These are phyloP conservation scores for Crepidodera aurea DNA, from an alignment of 2,888 invertebrate genomes.

Conservation along the genomic window DNA sequence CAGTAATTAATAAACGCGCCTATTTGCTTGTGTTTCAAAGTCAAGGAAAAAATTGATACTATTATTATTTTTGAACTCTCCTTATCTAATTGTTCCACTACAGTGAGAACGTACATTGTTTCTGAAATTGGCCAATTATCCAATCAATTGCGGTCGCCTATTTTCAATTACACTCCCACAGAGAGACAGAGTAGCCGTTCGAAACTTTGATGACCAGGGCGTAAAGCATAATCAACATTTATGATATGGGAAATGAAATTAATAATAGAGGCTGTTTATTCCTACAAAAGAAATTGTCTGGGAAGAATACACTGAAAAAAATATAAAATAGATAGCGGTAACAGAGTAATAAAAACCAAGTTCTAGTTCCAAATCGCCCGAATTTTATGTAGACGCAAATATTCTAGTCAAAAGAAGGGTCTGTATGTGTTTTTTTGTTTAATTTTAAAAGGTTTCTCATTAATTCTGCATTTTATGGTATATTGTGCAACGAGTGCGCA, in stretches of 20 bases:
- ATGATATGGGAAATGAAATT: not conserved
- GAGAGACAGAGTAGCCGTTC: constrained; percentile 6
- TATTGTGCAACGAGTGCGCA: no score
- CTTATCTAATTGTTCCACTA: constrained; percentile 26
- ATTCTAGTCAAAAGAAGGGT: no score
- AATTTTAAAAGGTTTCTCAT: no score
- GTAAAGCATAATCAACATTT: constrained; percentile 8
- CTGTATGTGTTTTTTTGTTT: no score
- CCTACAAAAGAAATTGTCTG: not conserved
- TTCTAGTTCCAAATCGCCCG: no score
- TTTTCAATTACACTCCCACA: constrained; percentile 26
- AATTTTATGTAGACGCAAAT: no score
- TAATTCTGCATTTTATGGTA: no score
- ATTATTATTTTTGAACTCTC: not conserved
- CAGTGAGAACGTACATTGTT: constrained; percentile 31
- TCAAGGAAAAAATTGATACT: constrained; percentile 15
- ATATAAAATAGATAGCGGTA: no score
- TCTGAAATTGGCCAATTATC: constrained; percentile 26
- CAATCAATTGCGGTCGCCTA: constrained; percentile 28
- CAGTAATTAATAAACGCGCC: not conserved
- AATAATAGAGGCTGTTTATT: not conserved
- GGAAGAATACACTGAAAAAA: no score
- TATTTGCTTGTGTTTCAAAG: not conserved
- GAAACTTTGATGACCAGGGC: constrained; percentile 6
- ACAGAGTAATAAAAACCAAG: no score